phyloP scores from a whole-genome alignment of 37 sponge, comb jelly and placozoan genomes.

The Beroe ovata region DNA sequence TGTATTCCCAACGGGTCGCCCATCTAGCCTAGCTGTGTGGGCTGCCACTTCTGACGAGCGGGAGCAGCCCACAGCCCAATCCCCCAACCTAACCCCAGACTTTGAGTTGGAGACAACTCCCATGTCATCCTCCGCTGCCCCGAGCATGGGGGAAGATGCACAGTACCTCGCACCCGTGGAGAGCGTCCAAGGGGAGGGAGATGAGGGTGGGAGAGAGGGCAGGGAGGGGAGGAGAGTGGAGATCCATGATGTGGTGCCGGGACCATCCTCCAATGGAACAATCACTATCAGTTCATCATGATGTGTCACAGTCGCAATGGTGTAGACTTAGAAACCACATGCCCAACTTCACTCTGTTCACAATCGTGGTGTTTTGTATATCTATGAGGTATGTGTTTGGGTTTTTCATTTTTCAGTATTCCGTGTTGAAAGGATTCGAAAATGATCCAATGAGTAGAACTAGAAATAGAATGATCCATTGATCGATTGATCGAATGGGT shows the following conservation, averaged over 20 bases:
- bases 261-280: too few relatives aligned
- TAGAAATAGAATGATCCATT: too few relatives aligned
- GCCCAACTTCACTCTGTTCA: too few relatives aligned
- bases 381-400: too few relatives aligned
- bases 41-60: neutral
- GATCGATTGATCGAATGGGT: too few relatives aligned
- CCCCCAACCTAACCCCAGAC: neutral
- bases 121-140: neutral
- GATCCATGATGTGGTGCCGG: neutral
- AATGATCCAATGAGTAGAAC: too few relatives aligned
- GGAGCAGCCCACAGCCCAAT: neutral
- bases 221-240: neutral
- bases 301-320: too few relatives aligned
- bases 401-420: too few relatives aligned
- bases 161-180: conserved; percentile 4
- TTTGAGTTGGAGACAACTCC: neutral
- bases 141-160: neutral
- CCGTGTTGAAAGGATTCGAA: too few relatives aligned
- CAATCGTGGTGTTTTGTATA: too few relatives aligned
- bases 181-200: neutral
- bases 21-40: neutral
- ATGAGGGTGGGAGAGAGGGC: neutral
- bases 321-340: too few relatives aligned
- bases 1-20: neutral
- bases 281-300: too few relatives aligned